Conservation (phyloP, 2,113 vertebrate species). For the Tachycineta bicolor region DNA sequence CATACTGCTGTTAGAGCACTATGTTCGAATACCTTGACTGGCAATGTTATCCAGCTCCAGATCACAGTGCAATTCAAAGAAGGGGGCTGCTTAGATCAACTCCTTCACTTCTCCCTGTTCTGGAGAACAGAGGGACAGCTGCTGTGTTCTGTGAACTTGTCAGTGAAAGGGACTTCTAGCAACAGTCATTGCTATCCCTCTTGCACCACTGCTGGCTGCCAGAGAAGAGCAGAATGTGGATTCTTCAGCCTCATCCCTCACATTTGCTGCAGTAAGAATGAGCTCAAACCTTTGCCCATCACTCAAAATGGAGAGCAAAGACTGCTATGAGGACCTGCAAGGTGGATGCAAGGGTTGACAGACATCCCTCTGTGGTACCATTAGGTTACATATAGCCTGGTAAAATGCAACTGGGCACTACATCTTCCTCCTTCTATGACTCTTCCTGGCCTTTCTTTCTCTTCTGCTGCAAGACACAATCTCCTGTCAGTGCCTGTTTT, state of each 20-base stretch:
- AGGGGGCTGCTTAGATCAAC: neutral
- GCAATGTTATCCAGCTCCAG: neutral
- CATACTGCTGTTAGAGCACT: neutral
- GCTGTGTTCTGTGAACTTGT: neutral
- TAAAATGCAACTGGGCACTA: neutral
- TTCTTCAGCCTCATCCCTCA: neutral
- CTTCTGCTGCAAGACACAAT: neutral
- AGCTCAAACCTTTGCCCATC: neutral
- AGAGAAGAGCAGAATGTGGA: rapidly evolving
- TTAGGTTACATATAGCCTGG: neutral
- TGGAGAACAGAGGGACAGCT: neutral
- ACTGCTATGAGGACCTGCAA: neutral
- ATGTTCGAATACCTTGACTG: neutral
- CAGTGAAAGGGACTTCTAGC: neutral
- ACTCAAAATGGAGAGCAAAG: neutral
- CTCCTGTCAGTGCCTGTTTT: neutral
- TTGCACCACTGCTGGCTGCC: neutral
- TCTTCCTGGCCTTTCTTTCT: neutral
- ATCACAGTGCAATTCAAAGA: neutral
- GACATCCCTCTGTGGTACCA: neutral
- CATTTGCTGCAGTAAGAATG: neutral
- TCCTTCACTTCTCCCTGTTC: neutral
- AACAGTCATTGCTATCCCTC: neutral
- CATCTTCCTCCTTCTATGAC: neutral
- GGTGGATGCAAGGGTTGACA: neutral